These are phyloP conservation scores for Forpus xanthops DNA, from an alignment of 2,797 vertebrate genomes.

Conservation along the genomic window DNA sequence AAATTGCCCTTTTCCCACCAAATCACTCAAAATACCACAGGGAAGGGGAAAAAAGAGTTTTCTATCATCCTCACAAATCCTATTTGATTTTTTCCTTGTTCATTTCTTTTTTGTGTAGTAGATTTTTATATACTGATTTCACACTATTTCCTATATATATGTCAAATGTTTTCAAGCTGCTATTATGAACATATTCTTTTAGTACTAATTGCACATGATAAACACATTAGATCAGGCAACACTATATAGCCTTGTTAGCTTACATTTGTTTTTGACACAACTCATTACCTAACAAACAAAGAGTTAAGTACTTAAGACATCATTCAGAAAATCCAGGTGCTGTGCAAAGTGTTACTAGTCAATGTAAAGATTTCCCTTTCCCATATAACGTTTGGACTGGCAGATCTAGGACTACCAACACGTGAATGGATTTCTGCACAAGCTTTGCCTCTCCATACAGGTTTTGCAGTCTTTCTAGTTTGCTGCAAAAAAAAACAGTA, in stretches of 20 bases:
- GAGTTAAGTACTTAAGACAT: neutral
- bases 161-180: neutral
- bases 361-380: neutral
- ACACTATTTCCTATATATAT: neutral
- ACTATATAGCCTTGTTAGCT: neutral
- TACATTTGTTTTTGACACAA: neutral
- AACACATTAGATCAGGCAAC: neutral
- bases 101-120: neutral
- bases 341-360: neutral
- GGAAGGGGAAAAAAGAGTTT: neutral
- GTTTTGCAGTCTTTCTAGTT: neutral
- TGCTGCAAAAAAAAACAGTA: neutral
- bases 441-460: fast-evolving
- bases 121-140: neutral
- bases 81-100: neutral
- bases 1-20: neutral
- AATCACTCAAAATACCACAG: neutral
- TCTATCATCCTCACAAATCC: neutral
- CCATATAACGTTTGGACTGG: neutral
- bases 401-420: neutral
- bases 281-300: neutral
- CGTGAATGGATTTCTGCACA: neutral
- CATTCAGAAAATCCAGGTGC: neutral
- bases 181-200: neutral
- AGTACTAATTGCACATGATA: neutral